phyloP scores from a whole-genome alignment of 2,888 invertebrate species.

The Tinea trinotella region DNA sequence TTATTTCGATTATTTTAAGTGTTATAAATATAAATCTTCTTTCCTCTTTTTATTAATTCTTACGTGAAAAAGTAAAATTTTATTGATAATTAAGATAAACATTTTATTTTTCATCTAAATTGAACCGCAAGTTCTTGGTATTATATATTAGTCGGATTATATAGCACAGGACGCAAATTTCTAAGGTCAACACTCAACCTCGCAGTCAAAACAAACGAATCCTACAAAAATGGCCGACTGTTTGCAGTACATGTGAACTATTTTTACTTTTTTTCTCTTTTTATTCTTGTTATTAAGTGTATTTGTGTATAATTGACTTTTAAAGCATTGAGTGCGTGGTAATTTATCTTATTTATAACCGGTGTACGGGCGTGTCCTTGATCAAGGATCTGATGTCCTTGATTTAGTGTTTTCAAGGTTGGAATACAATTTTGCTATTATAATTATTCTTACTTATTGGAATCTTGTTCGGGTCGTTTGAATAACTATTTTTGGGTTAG shows the following conservation, averaged over 20 bases:
- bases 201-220: constrained; percentile 70
- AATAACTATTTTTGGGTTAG: neutral
- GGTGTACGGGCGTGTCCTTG: constrained; percentile 19
- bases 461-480: constrained; percentile 10
- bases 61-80: too few species aligned
- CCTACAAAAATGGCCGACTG: constrained; percentile 61
- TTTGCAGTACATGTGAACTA: constrained; percentile 29
- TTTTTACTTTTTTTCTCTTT: constrained; percentile 30
- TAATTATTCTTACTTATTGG: constrained; percentile 26
- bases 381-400: constrained; percentile 2
- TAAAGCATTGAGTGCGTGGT: neutral
- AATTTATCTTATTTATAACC: too few species aligned
- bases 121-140: too few species aligned
- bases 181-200: constrained; percentile 62
- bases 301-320: constrained; percentile 24
- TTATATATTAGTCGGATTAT: constrained; percentile 41
- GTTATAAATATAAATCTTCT: too few species aligned
- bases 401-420: neutral
- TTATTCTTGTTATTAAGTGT: constrained; percentile 23
- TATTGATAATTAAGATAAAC: too few species aligned
- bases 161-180: constrained; percentile 58
- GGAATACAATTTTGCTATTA: constrained; percentile 20
- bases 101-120: too few species aligned
- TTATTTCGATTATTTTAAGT: too few species aligned
- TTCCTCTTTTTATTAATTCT: too few species aligned